A percentile compares a stretch with the other conserved stretches of the same genome.
Evolutionary conservation across 2,888 invertebrate species (phyloP).

Genomic region (Erebia aethiops): DNA sequence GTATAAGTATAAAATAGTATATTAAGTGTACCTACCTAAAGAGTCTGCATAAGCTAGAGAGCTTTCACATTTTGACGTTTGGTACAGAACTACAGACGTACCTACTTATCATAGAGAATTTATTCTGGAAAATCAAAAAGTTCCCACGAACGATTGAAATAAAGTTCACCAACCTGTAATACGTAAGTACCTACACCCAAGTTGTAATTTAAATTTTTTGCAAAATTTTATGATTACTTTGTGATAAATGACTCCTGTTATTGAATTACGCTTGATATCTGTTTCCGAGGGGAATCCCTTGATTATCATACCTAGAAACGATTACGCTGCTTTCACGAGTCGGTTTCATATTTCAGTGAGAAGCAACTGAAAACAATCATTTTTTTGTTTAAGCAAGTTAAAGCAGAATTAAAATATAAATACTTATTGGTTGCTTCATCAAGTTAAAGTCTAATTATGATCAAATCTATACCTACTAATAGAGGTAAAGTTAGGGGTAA

Average conservation of each 20-base stretch:
- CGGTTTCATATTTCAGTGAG: background rate
- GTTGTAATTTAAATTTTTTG: background rate
- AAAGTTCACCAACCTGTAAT: no score
- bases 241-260: background rate
- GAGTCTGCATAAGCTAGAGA: no score
- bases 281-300: background rate
- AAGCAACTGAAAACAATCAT: background rate
- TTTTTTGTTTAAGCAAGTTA: background rate
- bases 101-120: no score
- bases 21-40: no score
- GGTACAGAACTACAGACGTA: no score
- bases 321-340: background rate
- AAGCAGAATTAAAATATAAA: background rate
- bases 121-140: no score
- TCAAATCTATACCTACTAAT: background rate
- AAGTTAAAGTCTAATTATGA: background rate
- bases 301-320: background rate
- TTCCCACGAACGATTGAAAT: no score
- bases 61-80: no score
- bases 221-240: background rate
- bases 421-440: background rate
- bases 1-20: no score
- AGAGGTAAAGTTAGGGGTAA: no score
- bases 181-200: no score
- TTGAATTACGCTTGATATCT: slow-evolving; percentile 2